Conservation (phyloP, 2,797 vertebrate genomes). For the Myioborus melanocephalus region DNA sequence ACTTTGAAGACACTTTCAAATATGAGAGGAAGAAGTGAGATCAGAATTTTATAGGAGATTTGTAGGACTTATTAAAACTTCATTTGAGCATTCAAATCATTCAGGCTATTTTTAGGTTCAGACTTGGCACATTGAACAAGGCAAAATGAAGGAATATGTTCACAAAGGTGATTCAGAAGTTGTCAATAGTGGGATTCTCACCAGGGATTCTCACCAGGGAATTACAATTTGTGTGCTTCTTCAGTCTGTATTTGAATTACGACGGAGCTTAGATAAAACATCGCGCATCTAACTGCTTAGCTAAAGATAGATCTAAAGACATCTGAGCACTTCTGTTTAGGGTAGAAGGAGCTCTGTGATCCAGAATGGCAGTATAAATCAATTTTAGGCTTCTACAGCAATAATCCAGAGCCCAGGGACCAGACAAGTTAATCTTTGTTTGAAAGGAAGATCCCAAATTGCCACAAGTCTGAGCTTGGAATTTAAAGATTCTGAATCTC, state of each 20-base stretch:
- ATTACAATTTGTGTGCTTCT: background rate
- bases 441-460: background rate
- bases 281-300: background rate
- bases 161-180: background rate
- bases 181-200: background rate
- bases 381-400: background rate
- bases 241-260: background rate
- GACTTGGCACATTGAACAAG: background rate
- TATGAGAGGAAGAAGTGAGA: background rate
- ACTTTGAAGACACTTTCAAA: background rate
- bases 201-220: background rate
- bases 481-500: background rate
- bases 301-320: background rate
- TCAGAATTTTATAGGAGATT: background rate
- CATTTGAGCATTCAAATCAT: background rate
- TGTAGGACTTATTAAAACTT: background rate
- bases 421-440: background rate
- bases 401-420: background rate
- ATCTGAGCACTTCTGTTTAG: background rate
- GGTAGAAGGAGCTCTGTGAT: background rate
- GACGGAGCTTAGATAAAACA: background rate
- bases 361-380: background rate
- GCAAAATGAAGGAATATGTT: background rate
- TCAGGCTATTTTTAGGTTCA: background rate
- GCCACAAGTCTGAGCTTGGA: background rate